These are phyloP conservation scores for Latrodectus hesperus DNA, from an alignment of 2,888 invertebrate species.

Conservation along the genomic window DNA sequence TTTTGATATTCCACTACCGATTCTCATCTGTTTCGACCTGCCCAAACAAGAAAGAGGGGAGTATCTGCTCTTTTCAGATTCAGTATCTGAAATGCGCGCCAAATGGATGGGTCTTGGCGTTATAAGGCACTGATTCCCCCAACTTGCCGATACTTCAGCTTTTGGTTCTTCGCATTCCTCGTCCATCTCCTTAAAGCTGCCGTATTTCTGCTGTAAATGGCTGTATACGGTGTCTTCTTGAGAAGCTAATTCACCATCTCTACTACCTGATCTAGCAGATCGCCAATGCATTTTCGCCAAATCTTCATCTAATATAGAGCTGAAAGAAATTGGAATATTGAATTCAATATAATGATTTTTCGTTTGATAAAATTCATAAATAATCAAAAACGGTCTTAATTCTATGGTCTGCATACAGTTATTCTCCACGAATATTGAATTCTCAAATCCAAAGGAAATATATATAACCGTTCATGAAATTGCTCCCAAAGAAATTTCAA, in stretches of 20 bases:
- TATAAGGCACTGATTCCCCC: slow-evolving; percentile 61
- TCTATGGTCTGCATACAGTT: no score
- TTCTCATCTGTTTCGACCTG: not conserved
- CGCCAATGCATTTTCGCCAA: slow-evolving; percentile 41
- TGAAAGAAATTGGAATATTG: not conserved
- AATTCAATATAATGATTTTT: not conserved
- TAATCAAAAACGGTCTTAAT: no score
- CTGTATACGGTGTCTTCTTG: slow-evolving; percentile 23
- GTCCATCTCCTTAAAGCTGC: slow-evolving; percentile 59
- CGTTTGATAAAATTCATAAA: no score
- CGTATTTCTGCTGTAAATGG: slow-evolving; percentile 56
- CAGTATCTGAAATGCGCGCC: slow-evolving; percentile 27
- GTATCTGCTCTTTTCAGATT: slow-evolving; percentile 30
- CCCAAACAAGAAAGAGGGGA: slow-evolving; percentile 14
- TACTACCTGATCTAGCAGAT: slow-evolving; percentile 9
- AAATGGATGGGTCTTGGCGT: slow-evolving; percentile 56
- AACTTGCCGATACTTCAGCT: slow-evolving; percentile 14
- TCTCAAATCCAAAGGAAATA: no score
- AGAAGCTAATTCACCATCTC: slow-evolving; percentile 1
- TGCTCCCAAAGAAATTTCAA: no score
- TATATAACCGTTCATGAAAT: no score
- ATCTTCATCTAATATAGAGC: slow-evolving; percentile 62
- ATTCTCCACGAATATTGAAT: no score
- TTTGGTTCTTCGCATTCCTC: slow-evolving; percentile 57
- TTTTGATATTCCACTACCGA: not conserved